Evolutionary conservation across 2,113 vertebrate species (phyloP), one percentile per base, ranked within the genome.

Genomic region (Chauna torquata): DNA sequence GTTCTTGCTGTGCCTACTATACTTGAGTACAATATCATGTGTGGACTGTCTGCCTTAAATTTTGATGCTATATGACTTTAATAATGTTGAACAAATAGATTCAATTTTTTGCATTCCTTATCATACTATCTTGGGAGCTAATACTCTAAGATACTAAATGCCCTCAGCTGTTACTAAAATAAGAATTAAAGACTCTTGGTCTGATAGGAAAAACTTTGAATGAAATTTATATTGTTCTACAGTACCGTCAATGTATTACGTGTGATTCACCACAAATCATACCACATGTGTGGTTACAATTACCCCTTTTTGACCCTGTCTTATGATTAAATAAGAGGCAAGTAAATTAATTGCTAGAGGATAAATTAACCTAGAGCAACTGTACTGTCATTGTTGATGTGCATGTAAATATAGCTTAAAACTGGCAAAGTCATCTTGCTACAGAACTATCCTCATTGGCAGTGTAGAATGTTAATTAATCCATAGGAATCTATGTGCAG

Each of bases 321-420:
- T 96, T 82, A 75, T 94, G 82, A 90, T 85, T 82, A 80, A 96
- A 78, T 78, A 52, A 75, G 71, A 96, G 91, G 91, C 90, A 92
- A 89, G 78, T 55, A 81, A 94, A 91, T 94, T 89, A 49, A 85
- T 82, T 96, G 83, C 78, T 90, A 86, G 84, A 72, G 38, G 66
- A 87, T 70, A 79, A 77, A 92, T 61, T 70, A 92, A 78, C 80
- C 45, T 86, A 93, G 69, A 97, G 83, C 68, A 90, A 94, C 72
- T 45, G 69, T 86, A 96, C 66, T 49, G 68, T 85, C 75, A 47
- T 42, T 77, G 92, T 92, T 91, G 79, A 70, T 90, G n/a, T 70
- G 91, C 94, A 47, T 72, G 80, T 90, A 97, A 95, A 94, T 97
- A 96, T 52, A 75, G 91, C 90, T 95, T 82, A 54, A 93, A 88